Evolutionary conservation across 1,140 invertebrate genomes (phyloP), one percentile per base, ranked within the genome.

Genomic region (Tetraneura akinire): DNA sequence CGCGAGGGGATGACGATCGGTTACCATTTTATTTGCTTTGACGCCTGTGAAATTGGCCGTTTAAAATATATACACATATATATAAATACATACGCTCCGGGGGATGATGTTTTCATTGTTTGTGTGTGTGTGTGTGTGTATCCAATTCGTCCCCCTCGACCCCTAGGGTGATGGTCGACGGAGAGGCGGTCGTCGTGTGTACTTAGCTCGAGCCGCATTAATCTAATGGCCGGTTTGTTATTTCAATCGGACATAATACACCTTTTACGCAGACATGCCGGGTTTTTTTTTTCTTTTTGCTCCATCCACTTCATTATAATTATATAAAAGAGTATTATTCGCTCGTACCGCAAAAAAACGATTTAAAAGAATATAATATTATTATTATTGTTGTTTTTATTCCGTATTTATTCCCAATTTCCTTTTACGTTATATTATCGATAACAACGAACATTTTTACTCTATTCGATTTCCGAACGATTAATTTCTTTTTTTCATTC

Each of bases 11-110:
- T 8, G 68, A 6, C 18, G 68, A 71, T 71, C 68, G 74, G 74
- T 60, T 42, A 60, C 74, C 55, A 62, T 78, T 78, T 78, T 78
- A 78, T 78, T 78, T 78, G 74, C 74, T 78, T 78, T 78, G 74
- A 78, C 74, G 74, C 74, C 74, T 78, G 74, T 78, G 74, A 78
- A 78, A 78, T 78, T 78, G 74, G 74, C 74, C 74, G 74, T 78
- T 78, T 78, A 78, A 78, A 62, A 55, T 37, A 53, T 73, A 32
- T 73, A 53, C 68, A 26, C 14, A 32, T 26, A 62, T 16, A 68
- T 66, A 66, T 21, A 45, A 18, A 70, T 70, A 47, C 26, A 14
- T 49, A 78, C 74, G 37, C 53, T 62, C 74, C 51, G 32, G 37
- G 74, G 74, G 74, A 78, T 62, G 74, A 78, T 78, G 74, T 78